A percentile compares a stretch with the other conserved stretches of the same genome.
Conservation (phyloP, 92 coral and sea anemone genomes). For the Parazoanthus atlanticus region DNA sequence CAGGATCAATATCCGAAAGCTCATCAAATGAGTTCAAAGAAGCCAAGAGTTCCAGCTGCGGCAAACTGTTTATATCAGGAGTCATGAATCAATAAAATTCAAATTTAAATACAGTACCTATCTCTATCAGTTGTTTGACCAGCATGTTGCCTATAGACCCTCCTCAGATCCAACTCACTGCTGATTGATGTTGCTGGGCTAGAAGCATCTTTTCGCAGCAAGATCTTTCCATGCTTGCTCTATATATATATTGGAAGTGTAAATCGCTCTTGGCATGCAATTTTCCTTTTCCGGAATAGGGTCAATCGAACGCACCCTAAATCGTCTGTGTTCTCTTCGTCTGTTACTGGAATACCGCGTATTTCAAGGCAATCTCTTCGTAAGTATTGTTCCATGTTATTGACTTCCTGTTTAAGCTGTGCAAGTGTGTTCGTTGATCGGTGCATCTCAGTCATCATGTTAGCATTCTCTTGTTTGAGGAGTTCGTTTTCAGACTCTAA, state of each 20-base stretch:
- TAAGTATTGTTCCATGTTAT: too few species aligned
- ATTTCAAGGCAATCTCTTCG: too few species aligned
- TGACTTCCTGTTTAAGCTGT: background rate
- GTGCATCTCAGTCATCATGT: conserved; percentile 18
- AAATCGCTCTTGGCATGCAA: conserved; percentile 21
- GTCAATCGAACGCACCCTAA: too few species aligned
- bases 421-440: conserved; percentile 25
- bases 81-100: conserved; percentile 28
- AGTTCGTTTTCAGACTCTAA: too few species aligned
- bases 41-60: conserved; percentile 38
- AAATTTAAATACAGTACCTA: conserved; percentile 21
- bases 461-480: too few species aligned
- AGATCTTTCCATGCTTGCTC: conserved; percentile 44
- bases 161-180: conserved; percentile 24
- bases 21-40: conserved; percentile 36
- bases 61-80: conserved; percentile 36
- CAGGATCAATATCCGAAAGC: conserved; percentile 51
- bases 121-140: conserved; percentile 26
- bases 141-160: conserved; percentile 37
- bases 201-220: conserved; percentile 44
- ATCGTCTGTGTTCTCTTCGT: too few species aligned
- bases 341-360: too few species aligned
- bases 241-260: conserved; percentile 32
- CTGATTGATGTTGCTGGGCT: conserved; percentile 44
- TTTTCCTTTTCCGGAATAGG: too few species aligned